Evolutionary conservation across 2,888 invertebrate genomes (phyloP).

Genomic region (Drosophila suboccidentalis): DNA sequence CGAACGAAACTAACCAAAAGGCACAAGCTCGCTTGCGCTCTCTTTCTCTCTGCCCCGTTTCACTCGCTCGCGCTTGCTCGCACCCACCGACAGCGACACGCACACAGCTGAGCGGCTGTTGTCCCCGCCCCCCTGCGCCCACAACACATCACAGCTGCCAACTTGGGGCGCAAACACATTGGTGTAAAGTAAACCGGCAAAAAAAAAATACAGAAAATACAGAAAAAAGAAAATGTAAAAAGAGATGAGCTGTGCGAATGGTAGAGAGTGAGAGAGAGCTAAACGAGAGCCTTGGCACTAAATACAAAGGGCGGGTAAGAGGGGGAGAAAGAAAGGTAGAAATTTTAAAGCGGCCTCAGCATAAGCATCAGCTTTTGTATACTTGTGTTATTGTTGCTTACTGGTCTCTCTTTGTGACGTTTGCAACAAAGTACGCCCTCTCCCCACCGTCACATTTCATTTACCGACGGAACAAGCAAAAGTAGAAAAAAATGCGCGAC

Average conservation of each 20-base stretch:
- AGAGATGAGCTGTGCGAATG: slow-evolving; percentile 57
- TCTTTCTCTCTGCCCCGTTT: slow-evolving; percentile 12
- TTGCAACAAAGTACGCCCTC: slow-evolving; percentile 10
- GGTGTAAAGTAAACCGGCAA: slow-evolving; percentile 75
- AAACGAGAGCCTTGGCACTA: slow-evolving; percentile 49
- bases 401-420: slow-evolving; percentile 28
- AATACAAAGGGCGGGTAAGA: slow-evolving; percentile 16
- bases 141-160: slow-evolving; percentile 64
- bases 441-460: slow-evolving; percentile 13
- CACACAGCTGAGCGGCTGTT: slow-evolving; percentile 72
- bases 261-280: slow-evolving; percentile 20
- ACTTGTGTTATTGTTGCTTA: slow-evolving; percentile 27
- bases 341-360: slow-evolving; percentile 22
- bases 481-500: slow-evolving; percentile 37
- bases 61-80: slow-evolving; percentile 9
- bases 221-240: slow-evolving; percentile 34
- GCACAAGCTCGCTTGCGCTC: slow-evolving; percentile 25
- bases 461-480: slow-evolving; percentile 27
- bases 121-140: slow-evolving; percentile 22
- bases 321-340: slow-evolving; percentile 12
- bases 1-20: slow-evolving; percentile 58
- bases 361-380: slow-evolving; percentile 23
- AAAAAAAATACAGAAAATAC: slow-evolving; percentile 41
- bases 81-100: slow-evolving; percentile 40
- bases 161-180: slow-evolving; percentile 51